phyloP scores from a whole-genome alignment of 2,797 vertebrate species.

The Meriones psammophilus region DNA sequence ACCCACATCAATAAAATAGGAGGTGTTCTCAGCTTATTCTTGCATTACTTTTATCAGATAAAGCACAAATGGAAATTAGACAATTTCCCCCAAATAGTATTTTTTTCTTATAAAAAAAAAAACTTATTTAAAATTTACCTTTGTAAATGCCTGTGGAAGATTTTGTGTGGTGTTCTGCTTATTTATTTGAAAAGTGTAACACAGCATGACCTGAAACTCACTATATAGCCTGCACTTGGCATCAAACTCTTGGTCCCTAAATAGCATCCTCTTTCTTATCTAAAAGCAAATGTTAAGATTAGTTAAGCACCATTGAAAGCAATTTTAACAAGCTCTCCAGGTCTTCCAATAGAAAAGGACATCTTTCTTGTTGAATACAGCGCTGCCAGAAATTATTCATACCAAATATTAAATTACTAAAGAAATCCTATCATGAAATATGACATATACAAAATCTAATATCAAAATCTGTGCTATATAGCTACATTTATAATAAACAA shows the following conservation, averaged over 20 bases:
- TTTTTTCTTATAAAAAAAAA: not conserved
- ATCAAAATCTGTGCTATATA: not conserved
- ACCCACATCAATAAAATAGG: not conserved
- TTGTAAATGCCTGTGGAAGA: not conserved
- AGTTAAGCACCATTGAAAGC: not conserved
- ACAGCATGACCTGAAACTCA: not conserved
- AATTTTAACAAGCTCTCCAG: not conserved
- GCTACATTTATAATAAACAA: not conserved
- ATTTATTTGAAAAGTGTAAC: not conserved
- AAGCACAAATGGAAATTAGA: not conserved
- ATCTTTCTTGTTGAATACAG: not conserved
- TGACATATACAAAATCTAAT: not conserved
- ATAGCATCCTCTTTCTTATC: not conserved
- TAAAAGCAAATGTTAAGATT: not conserved
- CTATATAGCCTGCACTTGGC: not conserved
- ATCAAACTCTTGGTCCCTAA: not conserved
- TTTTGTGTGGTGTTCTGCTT: not conserved
- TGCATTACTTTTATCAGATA: not conserved
- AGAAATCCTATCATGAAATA: not conserved
- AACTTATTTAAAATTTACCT: not conserved
- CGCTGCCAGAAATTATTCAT: not conserved
- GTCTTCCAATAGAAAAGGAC: not conserved
- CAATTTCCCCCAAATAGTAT: not conserved
- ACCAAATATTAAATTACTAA: not conserved
- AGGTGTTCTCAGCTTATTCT: not conserved